Evolutionary conservation across 2,113 vertebrate genomes (phyloP), one percentile per base, ranked within the genome.

Genomic region (Propithecus coquereli): DNA sequence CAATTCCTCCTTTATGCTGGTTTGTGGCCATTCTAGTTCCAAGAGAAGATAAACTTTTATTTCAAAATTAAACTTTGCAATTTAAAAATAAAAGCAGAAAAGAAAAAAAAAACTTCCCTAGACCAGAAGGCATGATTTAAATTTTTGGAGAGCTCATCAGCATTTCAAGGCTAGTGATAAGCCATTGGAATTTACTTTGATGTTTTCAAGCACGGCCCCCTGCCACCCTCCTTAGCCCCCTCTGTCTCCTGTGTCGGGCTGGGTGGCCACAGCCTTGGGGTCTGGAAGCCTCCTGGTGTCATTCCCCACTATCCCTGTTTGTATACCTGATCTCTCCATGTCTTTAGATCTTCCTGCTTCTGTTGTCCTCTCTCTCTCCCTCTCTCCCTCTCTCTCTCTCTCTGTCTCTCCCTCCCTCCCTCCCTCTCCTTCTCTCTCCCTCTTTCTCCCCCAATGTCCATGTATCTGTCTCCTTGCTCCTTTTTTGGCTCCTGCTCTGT

Each of bases 61-160:
- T 91, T 96, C 63, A 68, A 79, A 96, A 61, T 40, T 66, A 74
- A 96, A 93, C 59, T 68, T 90, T 63, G 50, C 76, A 54, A 87
- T 54, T 80, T 83, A 89, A 86, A 90, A 94, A 66, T 91, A 59
- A 90, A 87, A 91, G 32, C 5, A 47, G 63, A 4, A 22, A 40
- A 30, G 23, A 40, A 77, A 66, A 54, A 4, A 25, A 45, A 13
- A 52, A 40, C 73, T 70, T 66, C 65, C 59, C 45, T 32, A 34
- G 20, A 40, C 68, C 74, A 82, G 52, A 54, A 90, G 37, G 34
- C 43, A 63, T 50, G n/a, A 54, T 43, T 91, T 88, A 65, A 79
- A 71, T 30, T 89, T 89, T 54, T 45, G 57, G 32, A 20, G 40
- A 30, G 8, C 14, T 93, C 61, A 11, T 61, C 12, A 17, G 59